phyloP scores from a whole-genome alignment of 2,113 vertebrate species.

The Erpornis zantholeuca region DNA sequence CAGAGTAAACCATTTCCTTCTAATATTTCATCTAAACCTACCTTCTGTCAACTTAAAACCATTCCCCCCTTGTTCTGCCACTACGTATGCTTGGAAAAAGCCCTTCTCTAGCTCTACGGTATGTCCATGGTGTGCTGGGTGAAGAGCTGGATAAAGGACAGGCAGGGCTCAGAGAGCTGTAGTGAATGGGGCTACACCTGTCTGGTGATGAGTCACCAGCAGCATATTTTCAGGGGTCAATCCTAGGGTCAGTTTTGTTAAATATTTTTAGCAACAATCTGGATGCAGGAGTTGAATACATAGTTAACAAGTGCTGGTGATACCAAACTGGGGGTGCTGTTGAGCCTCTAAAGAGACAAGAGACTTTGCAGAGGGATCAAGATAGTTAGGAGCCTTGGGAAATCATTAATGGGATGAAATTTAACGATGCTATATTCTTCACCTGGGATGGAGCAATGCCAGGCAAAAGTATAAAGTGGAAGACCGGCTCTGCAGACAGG shows the following conservation, averaged over 20 bases:
- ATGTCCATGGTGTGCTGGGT: not conserved
- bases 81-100: not conserved
- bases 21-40: not conserved
- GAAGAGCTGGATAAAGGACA: not conserved
- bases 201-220: not conserved
- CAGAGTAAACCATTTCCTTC: not conserved
- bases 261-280: not conserved
- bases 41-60: not conserved
- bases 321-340: not conserved
- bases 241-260: not conserved
- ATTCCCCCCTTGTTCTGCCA: not conserved
- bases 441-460: not conserved
- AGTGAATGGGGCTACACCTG: not conserved
- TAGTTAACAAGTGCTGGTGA: not conserved
- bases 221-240: not conserved
- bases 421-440: accelerated
- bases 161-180: not conserved
- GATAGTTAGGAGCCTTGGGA: not conserved
- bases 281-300: not conserved
- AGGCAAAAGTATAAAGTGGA: not conserved
- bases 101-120: not conserved
- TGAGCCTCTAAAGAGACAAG: not conserved
- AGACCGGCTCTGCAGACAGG: not conserved
- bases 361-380: not conserved
- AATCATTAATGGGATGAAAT: not conserved